Evolutionary conservation across 2,113 vertebrate species (phyloP), one percentile per base, ranked within the genome.

Genomic region (Cynopterus brachyotis): DNA sequence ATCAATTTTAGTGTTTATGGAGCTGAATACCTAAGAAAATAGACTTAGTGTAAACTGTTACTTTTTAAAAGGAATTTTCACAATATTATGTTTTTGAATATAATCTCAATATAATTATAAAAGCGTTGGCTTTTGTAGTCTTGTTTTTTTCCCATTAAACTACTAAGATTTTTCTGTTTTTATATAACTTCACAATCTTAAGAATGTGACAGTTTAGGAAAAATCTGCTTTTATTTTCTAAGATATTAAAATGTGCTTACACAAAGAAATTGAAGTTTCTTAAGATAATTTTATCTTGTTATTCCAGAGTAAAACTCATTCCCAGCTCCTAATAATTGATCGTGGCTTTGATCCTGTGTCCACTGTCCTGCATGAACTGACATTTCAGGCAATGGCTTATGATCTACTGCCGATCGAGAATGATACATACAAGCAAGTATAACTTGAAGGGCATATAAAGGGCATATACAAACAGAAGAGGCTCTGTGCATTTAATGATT

Each of bases 351-450:
- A 99, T 98, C 99, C 99, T 1, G 99, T 99, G 78, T 99, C 99
- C 64, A 99, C 99, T 94, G 99, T 99, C 76, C 98, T 99, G 47
- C 99, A 99, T 83, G 99, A 99, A 97, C 99, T 99, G 94, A 99
- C 99, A 92, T 99, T 99, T 98, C 99, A 99, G 98, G 99, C 99
- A 98, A 99, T 99, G 99, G 99, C 98, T 16, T 99, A 99, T 69
- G 99, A 99, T 98, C 99, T 99, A n/a, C 98, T 99, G n/a, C 98
- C 99, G 28, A 99, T 99, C 98, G 98, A 99, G 98, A 99, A 99
- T 66, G 99, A 99, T 98, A 99, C 97, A 94, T 99, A 99, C 98
- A 99, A 99, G 99, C 99, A 99, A 99, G 99, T 98, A 98, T 97
- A 97, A 94, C 3, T 73, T 85, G 78, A 90, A 82, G 47, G 76